Percentiles rank a stretch among this genome's conserved stretches.
phyloP scores from a whole-genome alignment of 1,140 invertebrate genomes.

The Drosophila pandora region DNA sequence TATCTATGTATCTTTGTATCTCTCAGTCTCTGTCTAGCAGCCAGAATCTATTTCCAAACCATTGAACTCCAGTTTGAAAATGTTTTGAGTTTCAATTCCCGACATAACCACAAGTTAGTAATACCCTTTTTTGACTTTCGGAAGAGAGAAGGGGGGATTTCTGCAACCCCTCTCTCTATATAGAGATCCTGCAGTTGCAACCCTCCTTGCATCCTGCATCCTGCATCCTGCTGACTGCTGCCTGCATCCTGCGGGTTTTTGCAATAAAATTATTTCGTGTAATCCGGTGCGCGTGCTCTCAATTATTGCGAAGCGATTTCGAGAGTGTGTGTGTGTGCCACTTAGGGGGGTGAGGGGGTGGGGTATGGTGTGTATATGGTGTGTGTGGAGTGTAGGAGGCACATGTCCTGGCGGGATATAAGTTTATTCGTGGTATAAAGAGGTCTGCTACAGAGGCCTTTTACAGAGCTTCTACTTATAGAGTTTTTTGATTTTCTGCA shows the following conservation, averaged over 20 bases:
- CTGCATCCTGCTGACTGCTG: background rate
- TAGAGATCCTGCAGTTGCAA: slow-evolving; percentile 8
- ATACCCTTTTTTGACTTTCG: slow-evolving; percentile 55
- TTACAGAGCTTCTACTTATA: too few relatives aligned
- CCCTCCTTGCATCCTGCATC: background rate
- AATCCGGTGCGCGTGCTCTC: slow-evolving; percentile 72
- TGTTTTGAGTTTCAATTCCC: background rate
- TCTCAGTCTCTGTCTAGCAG: too few relatives aligned
- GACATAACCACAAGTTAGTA: slow-evolving; percentile 12
- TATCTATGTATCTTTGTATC: background rate
- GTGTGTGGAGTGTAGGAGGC: background rate
- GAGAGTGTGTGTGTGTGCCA: background rate
- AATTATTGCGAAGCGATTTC: slow-evolving; percentile 69
- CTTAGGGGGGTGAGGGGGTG: background rate
- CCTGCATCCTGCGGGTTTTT: slow-evolving; percentile 8
- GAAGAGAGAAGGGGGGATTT: background rate
- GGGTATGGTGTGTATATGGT: background rate
- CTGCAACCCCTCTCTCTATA: slow-evolving; percentile 16
- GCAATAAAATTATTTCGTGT: slow-evolving; percentile 71
- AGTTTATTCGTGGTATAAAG: background rate
- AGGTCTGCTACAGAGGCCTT: too few relatives aligned
- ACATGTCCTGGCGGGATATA: background rate
- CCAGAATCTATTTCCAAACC: slow-evolving; percentile 5
- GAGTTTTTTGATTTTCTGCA: too few relatives aligned
- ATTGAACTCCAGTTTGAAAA: slow-evolving; percentile 13